Evolutionary conservation across 1,140 invertebrate species (phyloP).

Genomic region (Probaryconus sp.): DNA sequence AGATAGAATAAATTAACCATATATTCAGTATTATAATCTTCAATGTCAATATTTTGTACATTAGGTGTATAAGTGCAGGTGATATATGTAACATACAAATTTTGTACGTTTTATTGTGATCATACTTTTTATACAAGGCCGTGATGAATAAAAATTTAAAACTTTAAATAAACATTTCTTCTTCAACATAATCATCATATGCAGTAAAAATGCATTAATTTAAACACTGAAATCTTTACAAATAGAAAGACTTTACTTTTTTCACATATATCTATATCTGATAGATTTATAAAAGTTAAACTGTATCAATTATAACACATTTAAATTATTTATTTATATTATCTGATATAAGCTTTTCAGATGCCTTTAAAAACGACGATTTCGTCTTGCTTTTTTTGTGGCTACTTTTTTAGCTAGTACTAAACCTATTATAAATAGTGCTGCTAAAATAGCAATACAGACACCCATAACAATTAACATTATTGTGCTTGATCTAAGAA

Average conservation of each 20-base stretch:
- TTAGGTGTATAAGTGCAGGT: conserved; percentile 17
- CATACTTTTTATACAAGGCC: conserved; percentile 27
- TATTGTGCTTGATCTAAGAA: conserved; percentile 16
- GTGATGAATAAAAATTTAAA: conserved; percentile 1
- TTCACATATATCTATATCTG: too few species aligned
- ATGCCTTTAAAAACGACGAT: conserved; percentile 57
- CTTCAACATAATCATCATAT: too few species aligned
- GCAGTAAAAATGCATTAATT: too few species aligned
- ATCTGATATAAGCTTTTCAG: too few species aligned
- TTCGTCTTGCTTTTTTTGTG: conserved; percentile 22
- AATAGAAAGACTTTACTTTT: too few species aligned
- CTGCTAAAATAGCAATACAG: conserved; percentile 25
- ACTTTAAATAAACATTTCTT: too few species aligned
- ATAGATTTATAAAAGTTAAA: too few species aligned
- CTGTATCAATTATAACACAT: too few species aligned
- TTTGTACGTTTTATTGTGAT: conserved; percentile 27
- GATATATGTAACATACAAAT: conserved; percentile 20
- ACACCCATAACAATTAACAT: conserved; percentile 22
- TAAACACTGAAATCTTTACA: too few species aligned
- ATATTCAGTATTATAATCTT: conserved; percentile 34
- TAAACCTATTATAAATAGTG: conserved; percentile 28
- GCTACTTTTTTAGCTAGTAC: conserved; percentile 28
- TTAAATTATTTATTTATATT: too few species aligned
- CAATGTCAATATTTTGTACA: conserved; percentile 38
- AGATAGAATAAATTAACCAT: background rate